A percentile compares a stretch with the other conserved stretches of the same genome.
These are phyloP conservation scores for Pseudoatta argentina DNA, from an alignment of 1,140 invertebrate species.

Conservation along the genomic window DNA sequence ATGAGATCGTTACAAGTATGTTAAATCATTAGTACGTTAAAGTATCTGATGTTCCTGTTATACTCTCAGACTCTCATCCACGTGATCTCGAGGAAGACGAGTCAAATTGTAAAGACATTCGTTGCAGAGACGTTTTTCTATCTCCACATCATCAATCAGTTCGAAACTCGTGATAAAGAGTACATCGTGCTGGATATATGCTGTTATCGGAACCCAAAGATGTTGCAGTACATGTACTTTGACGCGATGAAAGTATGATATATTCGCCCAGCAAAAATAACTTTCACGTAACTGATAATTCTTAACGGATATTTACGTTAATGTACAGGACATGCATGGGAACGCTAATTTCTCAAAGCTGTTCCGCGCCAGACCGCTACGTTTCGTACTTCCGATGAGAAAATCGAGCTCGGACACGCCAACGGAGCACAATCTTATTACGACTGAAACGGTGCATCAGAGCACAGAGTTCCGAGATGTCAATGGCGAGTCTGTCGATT, in stretches of 20 bases:
- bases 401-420: slow-evolving; percentile 50
- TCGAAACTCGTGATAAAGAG: slow-evolving; percentile 89
- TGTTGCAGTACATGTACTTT: slow-evolving; percentile 95
- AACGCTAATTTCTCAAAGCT: slow-evolving; percentile 93
- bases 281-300: neutral
- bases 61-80: slow-evolving; percentile 90
- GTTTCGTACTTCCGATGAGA: slow-evolving; percentile 90
- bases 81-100: slow-evolving; percentile 89
- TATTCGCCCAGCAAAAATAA: neutral
- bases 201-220: slow-evolving; percentile 92
- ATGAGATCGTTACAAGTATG: neutral
- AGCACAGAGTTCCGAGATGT: neutral
- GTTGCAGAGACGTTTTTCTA: slow-evolving; percentile 93
- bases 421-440: slow-evolving; percentile 85
- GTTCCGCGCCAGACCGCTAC: slow-evolving; percentile 91
- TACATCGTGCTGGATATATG: slow-evolving; percentile 93
- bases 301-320: neutral
- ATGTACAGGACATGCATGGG: slow-evolving; percentile 89
- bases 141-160: slow-evolving; percentile 96
- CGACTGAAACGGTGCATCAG: slow-evolving; percentile 76
- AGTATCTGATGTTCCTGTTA: slow-evolving; percentile 73
- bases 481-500: neutral
- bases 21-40: neutral
- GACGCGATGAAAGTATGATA: slow-evolving; percentile 90
- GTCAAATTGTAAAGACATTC: slow-evolving; percentile 88